These are phyloP conservation scores for Micromesistius poutassou DNA, from an alignment of 2,797 vertebrate species.

Conservation along the genomic window DNA sequence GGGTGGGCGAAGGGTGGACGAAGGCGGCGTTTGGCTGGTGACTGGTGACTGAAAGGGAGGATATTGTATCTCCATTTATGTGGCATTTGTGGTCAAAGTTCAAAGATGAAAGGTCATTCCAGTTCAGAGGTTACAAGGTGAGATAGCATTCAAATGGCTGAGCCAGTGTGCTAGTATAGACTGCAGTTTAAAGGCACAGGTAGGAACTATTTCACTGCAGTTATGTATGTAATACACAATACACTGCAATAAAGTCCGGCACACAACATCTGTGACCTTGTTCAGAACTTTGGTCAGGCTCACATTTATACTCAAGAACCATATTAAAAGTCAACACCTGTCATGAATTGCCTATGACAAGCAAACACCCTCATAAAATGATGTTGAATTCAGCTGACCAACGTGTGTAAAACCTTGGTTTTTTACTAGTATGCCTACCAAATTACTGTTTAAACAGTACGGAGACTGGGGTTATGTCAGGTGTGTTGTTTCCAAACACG, in stretches of 20 bases:
- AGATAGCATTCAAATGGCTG: slow-evolving; percentile 66
- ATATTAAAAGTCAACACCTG: slow-evolving; percentile 52
- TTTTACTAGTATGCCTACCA: slow-evolving; percentile 53
- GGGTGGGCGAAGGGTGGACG: background rate
- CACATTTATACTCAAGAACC: slow-evolving; percentile 12
- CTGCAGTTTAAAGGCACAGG: background rate
- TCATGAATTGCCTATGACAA: slow-evolving; percentile 25
- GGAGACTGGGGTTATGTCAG: slow-evolving; percentile 46
- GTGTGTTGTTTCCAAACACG: slow-evolving; percentile 40
- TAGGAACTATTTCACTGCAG: background rate
- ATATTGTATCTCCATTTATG: slow-evolving; percentile 80
- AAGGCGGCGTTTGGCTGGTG: background rate
- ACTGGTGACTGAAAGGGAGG: slow-evolving; percentile 63
- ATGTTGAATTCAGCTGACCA: slow-evolving; percentile 59
- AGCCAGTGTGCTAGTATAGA: slow-evolving; percentile 30
- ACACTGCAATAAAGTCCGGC: background rate
- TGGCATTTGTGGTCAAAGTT: slow-evolving; percentile 69
- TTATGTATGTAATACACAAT: background rate
- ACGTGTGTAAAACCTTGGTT: slow-evolving; percentile 61
- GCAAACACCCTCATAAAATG: slow-evolving; percentile 58
- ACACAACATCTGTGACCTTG: too few relatives aligned
- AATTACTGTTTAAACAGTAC: slow-evolving; percentile 64
- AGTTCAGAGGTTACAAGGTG: slow-evolving; percentile 66
- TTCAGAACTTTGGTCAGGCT: slow-evolving; percentile 10
- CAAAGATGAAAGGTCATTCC: slow-evolving; percentile 72